Percentiles rank a stretch among this genome's conserved stretches.
Conservation (phyloP, 2,113 vertebrate species). For the Columbina picui region DNA sequence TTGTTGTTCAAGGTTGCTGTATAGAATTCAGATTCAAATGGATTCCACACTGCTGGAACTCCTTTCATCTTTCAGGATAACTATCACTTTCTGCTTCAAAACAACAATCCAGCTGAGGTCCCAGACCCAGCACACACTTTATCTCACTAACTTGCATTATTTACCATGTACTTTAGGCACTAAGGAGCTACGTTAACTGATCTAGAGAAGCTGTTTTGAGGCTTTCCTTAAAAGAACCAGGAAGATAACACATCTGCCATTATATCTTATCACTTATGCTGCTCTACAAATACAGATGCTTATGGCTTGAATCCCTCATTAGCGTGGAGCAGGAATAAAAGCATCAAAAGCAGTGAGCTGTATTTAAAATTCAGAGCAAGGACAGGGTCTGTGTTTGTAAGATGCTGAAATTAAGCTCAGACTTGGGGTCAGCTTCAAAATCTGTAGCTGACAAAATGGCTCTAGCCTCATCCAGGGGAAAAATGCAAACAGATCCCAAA, state of each 20-base stretch:
- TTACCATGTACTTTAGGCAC: neutral
- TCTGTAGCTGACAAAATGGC: neutral
- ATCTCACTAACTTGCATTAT: neutral
- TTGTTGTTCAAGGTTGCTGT: neutral
- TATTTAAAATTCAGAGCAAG: neutral
- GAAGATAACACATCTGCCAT: neutral
- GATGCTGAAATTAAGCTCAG: neutral
- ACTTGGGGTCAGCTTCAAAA: neutral
- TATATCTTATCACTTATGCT: neutral
- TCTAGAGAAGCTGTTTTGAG: accelerated
- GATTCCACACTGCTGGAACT: neutral
- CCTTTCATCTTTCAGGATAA: neutral
- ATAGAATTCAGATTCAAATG: neutral
- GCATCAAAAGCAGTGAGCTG: neutral
- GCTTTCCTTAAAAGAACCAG: neutral
- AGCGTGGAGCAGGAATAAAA: neutral
- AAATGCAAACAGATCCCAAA: neutral
- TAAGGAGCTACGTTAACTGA: accelerated
- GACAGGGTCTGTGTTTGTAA: neutral
- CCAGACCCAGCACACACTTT: neutral
- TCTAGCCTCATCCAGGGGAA: neutral
- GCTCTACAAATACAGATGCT: neutral
- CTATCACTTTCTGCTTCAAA: neutral
- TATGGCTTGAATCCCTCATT: neutral
- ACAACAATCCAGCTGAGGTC: neutral